Conservation (phyloP, 1,140 invertebrate species). For the Psilanteris sp. region DNA sequence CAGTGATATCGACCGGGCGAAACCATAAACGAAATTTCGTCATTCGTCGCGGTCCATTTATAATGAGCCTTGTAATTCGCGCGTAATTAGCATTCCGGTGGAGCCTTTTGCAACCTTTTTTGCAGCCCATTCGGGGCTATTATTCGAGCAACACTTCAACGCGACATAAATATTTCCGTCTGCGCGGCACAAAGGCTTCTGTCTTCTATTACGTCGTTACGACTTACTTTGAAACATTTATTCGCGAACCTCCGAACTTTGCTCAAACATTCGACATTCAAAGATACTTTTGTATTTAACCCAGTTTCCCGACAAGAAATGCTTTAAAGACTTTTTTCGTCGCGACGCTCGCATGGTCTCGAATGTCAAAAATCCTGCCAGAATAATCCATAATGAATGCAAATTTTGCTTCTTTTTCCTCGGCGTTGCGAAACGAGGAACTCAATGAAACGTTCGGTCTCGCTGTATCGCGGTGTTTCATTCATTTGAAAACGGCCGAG, state of each 20-base stretch:
- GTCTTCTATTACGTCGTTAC: background rate
- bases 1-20: too few species aligned
- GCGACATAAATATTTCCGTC: constrained; percentile 1
- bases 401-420: constrained; percentile 13
- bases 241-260: constrained; percentile 1
- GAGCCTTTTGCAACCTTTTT: too few species aligned
- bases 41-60: too few species aligned
- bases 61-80: too few species aligned
- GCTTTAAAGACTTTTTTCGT: constrained; percentile 1
- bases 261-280: constrained; percentile 1
- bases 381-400: constrained; percentile 18
- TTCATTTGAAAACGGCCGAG: constrained; percentile 41
- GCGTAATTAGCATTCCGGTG: too few species aligned
- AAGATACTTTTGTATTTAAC: constrained; percentile 1
- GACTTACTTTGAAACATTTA: constrained; percentile 3
- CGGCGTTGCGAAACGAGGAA: background rate
- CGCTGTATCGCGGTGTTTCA: constrained; percentile 47
- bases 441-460: constrained; percentile 28
- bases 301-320: background rate
- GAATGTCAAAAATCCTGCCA: constrained; percentile 15
- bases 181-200: background rate
- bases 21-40: too few species aligned
- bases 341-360: background rate
- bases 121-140: too few species aligned
- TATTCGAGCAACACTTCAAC: too few species aligned